Base-by-base conservation (phyloP, 2,113 vertebrate species). In the Abramis brama region DNA sequence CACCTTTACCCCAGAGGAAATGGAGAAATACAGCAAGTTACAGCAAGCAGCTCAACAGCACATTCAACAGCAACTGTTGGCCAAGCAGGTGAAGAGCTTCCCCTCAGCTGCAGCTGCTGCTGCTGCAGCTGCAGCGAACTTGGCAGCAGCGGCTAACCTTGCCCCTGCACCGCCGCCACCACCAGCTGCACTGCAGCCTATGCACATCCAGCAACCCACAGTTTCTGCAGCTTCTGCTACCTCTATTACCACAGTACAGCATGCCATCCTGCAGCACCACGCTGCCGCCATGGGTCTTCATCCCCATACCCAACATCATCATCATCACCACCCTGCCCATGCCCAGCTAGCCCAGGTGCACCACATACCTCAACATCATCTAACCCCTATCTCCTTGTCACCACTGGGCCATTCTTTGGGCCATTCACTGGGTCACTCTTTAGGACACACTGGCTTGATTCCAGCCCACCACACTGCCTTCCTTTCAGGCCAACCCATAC, bases 1-100 rank as follows among this genome's bases (percentile, higher is more conserved):
- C 86, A 99, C 98, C 0, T 99, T 99, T 87, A 99, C 98, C 0
- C 97, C 98, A 0, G 98, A 99, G 91, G 98, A 99, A 89, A 99
- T 99, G 97, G 98, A 99, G 91, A 99, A 99, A 73, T 99, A 99
- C 92, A 96, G 98, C 88, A 99, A 99, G 89, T 96, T 99, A 86
- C 98, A 99, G 83, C 98, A 99, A 92, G 98, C 98, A 0, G 98
- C 98, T 0, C 98, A 99, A 91, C 98, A 99, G 79, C 98, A 99
- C 93, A 99, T 99, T 86, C 98, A 99, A 92, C 98, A 99, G 92
- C 98, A 99, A 91, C 97, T 99, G 17, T 89, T 99, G 84, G 98
- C 98, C 50, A 99, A 99, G 92, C 98, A 99, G 90, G 98, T 98
- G 11, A 99, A 99, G 91, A 94, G 93, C 0, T 99, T 99, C 47